Evolutionary conservation across 2,113 vertebrate species (phyloP).

Genomic region (Syrrhaptes paradoxus): DNA sequence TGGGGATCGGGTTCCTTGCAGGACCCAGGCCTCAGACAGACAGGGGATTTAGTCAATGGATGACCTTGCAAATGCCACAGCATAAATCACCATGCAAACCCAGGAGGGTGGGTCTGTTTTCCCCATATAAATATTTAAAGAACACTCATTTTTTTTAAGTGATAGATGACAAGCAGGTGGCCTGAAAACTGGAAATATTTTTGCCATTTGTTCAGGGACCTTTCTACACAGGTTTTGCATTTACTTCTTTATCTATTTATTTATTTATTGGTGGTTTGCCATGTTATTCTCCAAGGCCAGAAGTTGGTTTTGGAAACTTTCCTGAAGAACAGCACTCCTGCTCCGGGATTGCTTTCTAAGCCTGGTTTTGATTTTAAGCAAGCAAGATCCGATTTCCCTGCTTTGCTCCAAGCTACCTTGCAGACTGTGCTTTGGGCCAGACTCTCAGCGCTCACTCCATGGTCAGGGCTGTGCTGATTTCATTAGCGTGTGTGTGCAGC

Average conservation of each 20-base stretch:
- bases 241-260: slow-evolving; percentile 64
- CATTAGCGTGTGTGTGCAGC: neutral
- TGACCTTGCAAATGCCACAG: slow-evolving; percentile 39
- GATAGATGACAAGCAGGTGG: slow-evolving; percentile 71
- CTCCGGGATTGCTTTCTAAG: slow-evolving; percentile 19
- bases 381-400: slow-evolving; percentile 25
- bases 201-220: slow-evolving; percentile 46
- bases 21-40: slow-evolving; percentile 38
- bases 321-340: neutral
- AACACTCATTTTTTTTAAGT: slow-evolving; percentile 44
- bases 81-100: slow-evolving; percentile 58
- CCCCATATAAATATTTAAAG: slow-evolving; percentile 55
- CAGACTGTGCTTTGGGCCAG: neutral
- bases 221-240: slow-evolving; percentile 57
- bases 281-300: slow-evolving; percentile 52
- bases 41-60: slow-evolving; percentile 49
- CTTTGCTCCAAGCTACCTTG: slow-evolving; percentile 48
- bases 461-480: neutral
- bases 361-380: slow-evolving; percentile 60
- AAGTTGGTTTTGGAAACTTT: slow-evolving; percentile 58
- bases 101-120: slow-evolving; percentile 55
- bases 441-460: neutral
- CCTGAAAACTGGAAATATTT: slow-evolving; percentile 48
- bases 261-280: slow-evolving; percentile 67
- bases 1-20: slow-evolving; percentile 42